Evolutionary conservation across 2,888 invertebrate genomes (phyloP), one percentile per base, ranked within the genome.

Genomic region (Diabrotica balteata): DNA sequence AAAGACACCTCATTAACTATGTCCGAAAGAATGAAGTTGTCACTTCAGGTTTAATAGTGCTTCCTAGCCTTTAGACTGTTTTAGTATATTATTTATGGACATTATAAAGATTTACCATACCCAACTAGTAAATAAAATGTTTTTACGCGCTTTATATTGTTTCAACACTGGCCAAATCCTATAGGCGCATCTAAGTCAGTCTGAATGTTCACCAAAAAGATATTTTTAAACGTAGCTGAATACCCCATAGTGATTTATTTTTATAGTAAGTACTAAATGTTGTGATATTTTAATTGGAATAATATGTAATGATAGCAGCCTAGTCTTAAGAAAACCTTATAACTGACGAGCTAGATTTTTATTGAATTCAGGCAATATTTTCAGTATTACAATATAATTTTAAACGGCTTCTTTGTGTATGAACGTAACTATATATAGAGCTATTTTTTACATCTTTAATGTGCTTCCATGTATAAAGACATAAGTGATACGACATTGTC

Each of bases 261-360:
- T 62, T 65, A 22, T 66, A 63, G 68, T 63, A 63, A 17, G 45
- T 44, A 65, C 54, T 65, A 61, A 61, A 58, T 68, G 60, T 64
- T 64, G 70, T 70, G 70, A 70, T 70, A 70, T 66, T 46, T 69
- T 47, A 59, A 58, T 51, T 67, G 32, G 43, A 49, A 42, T 60
- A 60, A 50, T 11, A 55, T 43, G n/a, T 62, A 46, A 54, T 43
- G 10, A 45, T 53, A 52, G 7, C 53, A 8, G 46, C 47, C 10
- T 59, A 47, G 59, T 59, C 7, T 50, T 59, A 50, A 59, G 47
- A 6, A 9, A 47, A 47, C 32, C 32, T 32, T 32, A 32, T 32
- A 32, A 32, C 32, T 4, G 32, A 32, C 32, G 32, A 32, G 32
- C 32, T 32, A 32, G 32, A 32, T 32, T 32, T n/a, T 32, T 32